Percentiles rank a stretch among this genome's conserved stretches.
These are phyloP conservation scores for Pedionomus torquatus DNA, from an alignment of 2,113 vertebrate species.

Conservation along the genomic window DNA sequence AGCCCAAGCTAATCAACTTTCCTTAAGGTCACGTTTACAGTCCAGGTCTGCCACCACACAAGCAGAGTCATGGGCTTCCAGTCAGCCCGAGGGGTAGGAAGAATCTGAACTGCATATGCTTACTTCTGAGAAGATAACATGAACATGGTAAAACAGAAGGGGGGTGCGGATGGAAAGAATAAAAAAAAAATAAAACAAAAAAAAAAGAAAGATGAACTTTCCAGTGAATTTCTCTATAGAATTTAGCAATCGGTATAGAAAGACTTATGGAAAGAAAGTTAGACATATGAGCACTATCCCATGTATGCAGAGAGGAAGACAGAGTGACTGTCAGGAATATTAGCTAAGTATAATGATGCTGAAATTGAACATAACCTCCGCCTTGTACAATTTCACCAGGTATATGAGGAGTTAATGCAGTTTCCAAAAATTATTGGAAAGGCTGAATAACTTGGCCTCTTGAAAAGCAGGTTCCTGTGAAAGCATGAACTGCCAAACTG, in stretches of 20 bases:
- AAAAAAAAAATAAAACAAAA: background rate
- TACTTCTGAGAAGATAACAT: background rate
- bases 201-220: background rate
- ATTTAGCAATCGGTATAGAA: background rate
- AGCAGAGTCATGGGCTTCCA: background rate
- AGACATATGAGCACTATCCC: background rate
- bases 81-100: background rate
- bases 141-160: background rate
- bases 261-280: background rate
- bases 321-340: background rate
- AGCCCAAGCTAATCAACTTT: background rate
- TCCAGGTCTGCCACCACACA: background rate
- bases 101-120: background rate
- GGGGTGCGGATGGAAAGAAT: rapidly evolving
- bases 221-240: background rate
- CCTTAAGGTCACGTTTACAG: background rate
- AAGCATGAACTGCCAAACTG: background rate
- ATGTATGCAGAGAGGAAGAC: background rate
- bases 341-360: background rate
- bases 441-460: background rate
- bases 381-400: background rate
- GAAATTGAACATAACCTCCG: background rate
- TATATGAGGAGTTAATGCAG: background rate
- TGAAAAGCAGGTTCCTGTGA: background rate
- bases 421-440: background rate